phyloP scores from a whole-genome alignment of 1,140 invertebrate genomes.

The Riptortus pedestris region DNA sequence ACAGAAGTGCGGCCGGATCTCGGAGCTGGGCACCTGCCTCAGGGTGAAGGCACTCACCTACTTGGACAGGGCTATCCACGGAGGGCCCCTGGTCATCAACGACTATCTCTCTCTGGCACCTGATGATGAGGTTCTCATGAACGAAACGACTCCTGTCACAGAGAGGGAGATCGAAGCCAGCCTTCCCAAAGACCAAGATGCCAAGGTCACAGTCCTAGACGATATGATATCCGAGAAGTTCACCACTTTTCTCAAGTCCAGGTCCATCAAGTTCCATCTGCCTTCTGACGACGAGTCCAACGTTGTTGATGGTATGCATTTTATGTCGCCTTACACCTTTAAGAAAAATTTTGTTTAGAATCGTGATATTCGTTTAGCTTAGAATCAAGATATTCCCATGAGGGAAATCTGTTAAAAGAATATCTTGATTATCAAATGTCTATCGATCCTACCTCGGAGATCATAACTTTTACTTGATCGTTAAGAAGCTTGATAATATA shows the following conservation, averaged over 20 bases:
- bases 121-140: constrained; percentile 33
- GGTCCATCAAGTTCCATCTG: constrained; percentile 15
- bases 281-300: neutral
- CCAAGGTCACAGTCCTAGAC: constrained; percentile 13
- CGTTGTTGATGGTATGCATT: neutral
- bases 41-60: constrained; percentile 63
- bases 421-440: neutral
- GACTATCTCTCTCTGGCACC: constrained; percentile 59
- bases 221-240: constrained; percentile 20
- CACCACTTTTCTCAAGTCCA: neutral
- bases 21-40: constrained; percentile 56
- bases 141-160: constrained; percentile 30
- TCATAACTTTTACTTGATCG: no score
- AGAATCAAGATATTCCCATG: neutral
- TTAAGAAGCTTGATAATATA: no score
- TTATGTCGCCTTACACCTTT: neutral
- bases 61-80: constrained; percentile 52
- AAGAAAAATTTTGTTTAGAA: neutral
- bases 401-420: neutral
- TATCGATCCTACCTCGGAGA: no score
- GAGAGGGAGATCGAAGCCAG: constrained; percentile 54
- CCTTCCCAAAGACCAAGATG: constrained; percentile 40
- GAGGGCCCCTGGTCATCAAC: constrained; percentile 47
- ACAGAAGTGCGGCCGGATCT: constrained; percentile 52
- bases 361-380: neutral